Conservation (phyloP, 1,140 invertebrate genomes). For the Euschistus heros region DNA sequence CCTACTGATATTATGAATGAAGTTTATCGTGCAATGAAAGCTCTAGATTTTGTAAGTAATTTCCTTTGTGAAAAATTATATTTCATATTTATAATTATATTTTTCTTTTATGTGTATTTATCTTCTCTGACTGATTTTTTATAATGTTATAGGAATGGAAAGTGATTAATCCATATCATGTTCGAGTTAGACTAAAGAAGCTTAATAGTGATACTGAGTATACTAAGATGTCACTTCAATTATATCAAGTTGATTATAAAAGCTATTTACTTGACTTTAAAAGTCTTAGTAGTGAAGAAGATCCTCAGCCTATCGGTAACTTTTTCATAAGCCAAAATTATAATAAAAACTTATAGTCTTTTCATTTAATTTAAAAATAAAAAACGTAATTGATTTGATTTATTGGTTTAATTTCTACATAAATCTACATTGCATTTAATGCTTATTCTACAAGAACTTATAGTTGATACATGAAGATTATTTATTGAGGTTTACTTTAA, state of each 20-base stretch:
- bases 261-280: slow-evolving; percentile 97
- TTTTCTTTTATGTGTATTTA: not conserved
- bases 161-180: slow-evolving; percentile 92
- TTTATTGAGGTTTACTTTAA: no score
- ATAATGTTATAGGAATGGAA: slow-evolving; percentile 65
- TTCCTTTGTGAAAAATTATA: not conserved
- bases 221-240: slow-evolving; percentile 94
- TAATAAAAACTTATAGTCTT: no score
- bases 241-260: slow-evolving; percentile 98
- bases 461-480: no score
- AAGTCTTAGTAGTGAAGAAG: slow-evolving; percentile 70
- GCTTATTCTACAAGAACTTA: no score
- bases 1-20: slow-evolving; percentile 99
- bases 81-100: not conserved
- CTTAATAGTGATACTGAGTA: slow-evolving; percentile 52
- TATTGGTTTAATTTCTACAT: no score
- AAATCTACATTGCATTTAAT: no score
- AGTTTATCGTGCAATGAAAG: slow-evolving; percentile 98
- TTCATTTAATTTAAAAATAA: no score
- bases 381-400: no score
- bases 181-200: slow-evolving; percentile 80
- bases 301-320: slow-evolving; percentile 17
- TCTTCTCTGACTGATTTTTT: not conserved
- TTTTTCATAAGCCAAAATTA: no score
- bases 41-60: slow-evolving; percentile 66